Percentiles rank a stretch among this genome's conserved stretches.
These are phyloP conservation scores for Calidris pygmaea DNA, from an alignment of 2,113 vertebrate species.

Conservation along the genomic window DNA sequence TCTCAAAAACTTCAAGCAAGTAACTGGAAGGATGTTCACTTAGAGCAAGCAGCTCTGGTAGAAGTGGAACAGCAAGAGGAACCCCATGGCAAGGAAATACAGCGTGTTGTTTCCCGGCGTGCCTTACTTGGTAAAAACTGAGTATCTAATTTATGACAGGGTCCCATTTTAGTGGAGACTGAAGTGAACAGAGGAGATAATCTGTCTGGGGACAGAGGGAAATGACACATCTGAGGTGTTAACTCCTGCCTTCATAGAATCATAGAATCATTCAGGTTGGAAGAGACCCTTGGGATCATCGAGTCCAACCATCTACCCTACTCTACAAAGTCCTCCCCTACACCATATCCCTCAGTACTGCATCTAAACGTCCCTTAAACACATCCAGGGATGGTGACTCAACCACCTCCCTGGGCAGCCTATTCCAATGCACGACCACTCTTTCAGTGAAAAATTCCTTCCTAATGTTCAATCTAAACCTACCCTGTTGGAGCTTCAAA, in stretches of 20 bases:
- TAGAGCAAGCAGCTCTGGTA: not conserved
- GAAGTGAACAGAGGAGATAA: not conserved
- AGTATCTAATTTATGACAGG: not conserved
- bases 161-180: not conserved
- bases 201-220: not conserved
- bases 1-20: not conserved
- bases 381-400: no score
- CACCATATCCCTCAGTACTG: no score
- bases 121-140: not conserved
- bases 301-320: no score
- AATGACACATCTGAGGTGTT: not conserved
- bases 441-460: no score
- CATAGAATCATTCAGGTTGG: no score
- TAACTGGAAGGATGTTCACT: not conserved
- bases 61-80: not conserved
- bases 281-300: no score
- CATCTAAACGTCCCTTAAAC: no score
- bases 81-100: fast-evolving
- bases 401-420: no score
- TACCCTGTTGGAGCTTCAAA: no score
- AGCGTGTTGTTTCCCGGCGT: not conserved
- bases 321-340: no score
- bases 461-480: no score
- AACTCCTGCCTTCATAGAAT: not conserved
- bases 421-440: no score